phyloP scores from a whole-genome alignment of 2,113 vertebrate species.

The Tragulus kanchil region DNA sequence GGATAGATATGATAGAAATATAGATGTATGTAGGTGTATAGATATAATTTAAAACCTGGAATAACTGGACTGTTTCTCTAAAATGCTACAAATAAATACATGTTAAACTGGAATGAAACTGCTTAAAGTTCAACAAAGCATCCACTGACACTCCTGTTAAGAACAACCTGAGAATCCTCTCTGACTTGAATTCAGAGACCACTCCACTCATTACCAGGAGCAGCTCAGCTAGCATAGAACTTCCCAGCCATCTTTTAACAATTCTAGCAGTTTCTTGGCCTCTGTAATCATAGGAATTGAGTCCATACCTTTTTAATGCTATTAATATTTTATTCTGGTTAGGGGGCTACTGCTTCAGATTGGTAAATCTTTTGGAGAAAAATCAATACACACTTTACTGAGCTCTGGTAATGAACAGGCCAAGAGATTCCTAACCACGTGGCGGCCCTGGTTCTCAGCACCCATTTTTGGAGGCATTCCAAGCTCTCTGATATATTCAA shows the following conservation, averaged over 20 bases:
- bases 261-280: slow-evolving; percentile 18
- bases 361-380: slow-evolving; percentile 38
- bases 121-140: slow-evolving; percentile 21
- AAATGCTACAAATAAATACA: not conserved
- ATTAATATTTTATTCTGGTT: slow-evolving; percentile 52
- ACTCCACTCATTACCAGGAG: accelerated
- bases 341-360: not conserved
- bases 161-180: not conserved
- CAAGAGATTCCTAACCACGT: not conserved
- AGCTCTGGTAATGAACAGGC: slow-evolving; percentile 23
- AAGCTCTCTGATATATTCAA: not conserved
- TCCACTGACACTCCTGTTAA: not conserved
- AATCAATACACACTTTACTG: slow-evolving; percentile 46
- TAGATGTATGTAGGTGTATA: not conserved
- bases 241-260: not conserved
- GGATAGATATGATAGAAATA: not conserved
- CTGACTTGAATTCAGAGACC: not conserved
- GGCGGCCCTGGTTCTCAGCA: not conserved
- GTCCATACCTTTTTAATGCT: slow-evolving; percentile 1
- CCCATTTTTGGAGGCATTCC: slow-evolving; percentile 25
- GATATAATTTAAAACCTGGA: not conserved
- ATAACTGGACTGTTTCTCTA: not conserved
- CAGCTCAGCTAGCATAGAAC: too few relatives aligned
- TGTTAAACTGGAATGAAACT: slow-evolving; percentile 22
- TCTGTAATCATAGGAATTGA: slow-evolving; percentile 45